A percentile compares a stretch with the other conserved stretches of the same genome.
phyloP scores from a whole-genome alignment of 53 echinoderm and acorn worm genomes.

The Astropecten irregularis region DNA sequence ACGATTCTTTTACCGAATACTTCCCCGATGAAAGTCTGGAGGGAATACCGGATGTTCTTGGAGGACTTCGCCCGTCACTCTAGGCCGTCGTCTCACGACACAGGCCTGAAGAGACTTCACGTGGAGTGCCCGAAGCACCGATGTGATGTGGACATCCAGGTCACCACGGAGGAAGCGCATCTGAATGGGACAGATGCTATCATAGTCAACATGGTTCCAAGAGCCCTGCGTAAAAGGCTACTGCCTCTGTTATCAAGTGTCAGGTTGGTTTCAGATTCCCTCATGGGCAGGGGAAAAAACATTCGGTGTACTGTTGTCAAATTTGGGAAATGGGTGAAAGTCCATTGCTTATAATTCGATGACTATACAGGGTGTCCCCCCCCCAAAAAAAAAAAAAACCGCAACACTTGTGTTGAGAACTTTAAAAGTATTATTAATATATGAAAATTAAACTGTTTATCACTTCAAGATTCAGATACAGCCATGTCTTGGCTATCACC shows the following conservation, averaged over 20 bases:
- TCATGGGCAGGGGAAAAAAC: too few relatives aligned
- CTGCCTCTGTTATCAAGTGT: constrained; percentile 8
- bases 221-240: constrained; percentile 61
- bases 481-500: too few relatives aligned
- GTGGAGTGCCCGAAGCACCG: constrained; percentile 69
- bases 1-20: constrained; percentile 65
- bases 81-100: not conserved
- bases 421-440: too few relatives aligned
- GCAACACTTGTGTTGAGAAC: too few relatives aligned
- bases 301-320: too few relatives aligned
- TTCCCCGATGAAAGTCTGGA: constrained; percentile 71
- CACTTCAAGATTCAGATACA: too few relatives aligned
- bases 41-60: constrained; percentile 68
- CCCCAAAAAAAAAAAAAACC: too few relatives aligned
- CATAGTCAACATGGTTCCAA: constrained; percentile 75
- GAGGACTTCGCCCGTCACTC: constrained; percentile 37
- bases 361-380: too few relatives aligned
- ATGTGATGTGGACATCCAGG: constrained; percentile 67
- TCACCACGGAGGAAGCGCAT: constrained; percentile 56
- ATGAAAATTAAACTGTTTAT: too few relatives aligned
- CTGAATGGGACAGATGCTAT: constrained; percentile 73
- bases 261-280: constrained; percentile 29
- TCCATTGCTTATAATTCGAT: too few relatives aligned
- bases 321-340: too few relatives aligned
- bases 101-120: constrained; percentile 56